Base-by-base conservation (phyloP, 2,113 vertebrate species). In the Labeo rohita region DNA sequence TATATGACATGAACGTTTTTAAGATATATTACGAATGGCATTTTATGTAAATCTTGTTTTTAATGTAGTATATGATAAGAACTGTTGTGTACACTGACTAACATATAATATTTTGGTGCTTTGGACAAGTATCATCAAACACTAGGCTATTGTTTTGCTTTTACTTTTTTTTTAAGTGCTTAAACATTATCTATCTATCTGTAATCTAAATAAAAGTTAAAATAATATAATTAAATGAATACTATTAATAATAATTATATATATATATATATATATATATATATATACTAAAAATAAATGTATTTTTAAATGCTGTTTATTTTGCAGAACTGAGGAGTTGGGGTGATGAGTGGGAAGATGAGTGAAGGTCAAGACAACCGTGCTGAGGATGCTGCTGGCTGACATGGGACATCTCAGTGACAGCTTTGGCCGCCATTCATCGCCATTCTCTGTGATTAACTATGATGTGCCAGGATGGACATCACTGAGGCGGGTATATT, bases 391-490 rank as follows among this genome's bases (percentile, higher is more conserved):
- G 89, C 74, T 91, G 59, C 89, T 92, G 90, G 92, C 92, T 93
- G 93, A 94, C 92, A 89, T 84, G 88, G 84, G 89, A 92, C 89
- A 89, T 92, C 91, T 90, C 83, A 87, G 86, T 93, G 94, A 95
- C 89, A 88, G 89, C 77, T 90, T 92, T 95, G 94, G 94, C 95
- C 78, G 88, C 89, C 91, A 90, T 90, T 93, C 93, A 92, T 89
- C 79, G 65, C 84, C 43, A 7, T 91, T 93, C 91, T 88, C 86
- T 89, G 84, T 94, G 92, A 94, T 94, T 66, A 63, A 75, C 81
- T 50, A 47, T 92, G 93, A 94, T 92, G 92, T 94, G 92, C 92
- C 94, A 94, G 78, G 92, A 93, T 89, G 90, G 90, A 92, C 92
- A 84, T 92, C 91, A 91, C 87, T 89, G 80, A 85, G 81, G 91